Base-by-base conservation (phyloP, 1,140 invertebrate genomes). In the Caenorhabditis elegans region DNA sequence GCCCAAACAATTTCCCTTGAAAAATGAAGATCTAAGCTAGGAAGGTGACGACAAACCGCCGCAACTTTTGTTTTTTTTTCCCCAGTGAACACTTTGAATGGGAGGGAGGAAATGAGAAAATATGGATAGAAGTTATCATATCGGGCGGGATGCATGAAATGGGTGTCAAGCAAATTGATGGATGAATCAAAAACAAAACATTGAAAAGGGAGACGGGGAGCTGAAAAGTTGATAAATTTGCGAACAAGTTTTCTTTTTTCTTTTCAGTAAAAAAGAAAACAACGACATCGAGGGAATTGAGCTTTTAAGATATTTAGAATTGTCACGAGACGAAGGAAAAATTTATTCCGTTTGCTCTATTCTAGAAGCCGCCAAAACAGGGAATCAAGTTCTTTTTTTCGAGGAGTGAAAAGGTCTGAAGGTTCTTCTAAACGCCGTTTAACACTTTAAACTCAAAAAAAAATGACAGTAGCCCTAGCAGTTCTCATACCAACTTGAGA, bases 221-320 rank as follows among this genome's bases (percentile, higher is more conserved):
- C 53, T 60, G 53, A 60, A 60, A 60, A 60, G 53, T 60, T 60
- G 53, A 55, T 55, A 31, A 55, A 55, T 55, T 55, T 19, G n/a
- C 10, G 53, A 34, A 17, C 3, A 60, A 34, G 0, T 13, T 34
- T 24, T 51, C 26, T 51, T 51, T 5, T 10, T n/a, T n/a, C n/a
- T n/a, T n/a, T n/a, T n/a, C n/a, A n/a, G n/a, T n/a, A n/a, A 10
- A 2, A 60, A 31, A 31, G 31, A 60, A 60, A 60, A 60, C 53
- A 60, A 60, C 26, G 53, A 60, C 15, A 60, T 60, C 53, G 28
- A 31, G 53, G 53, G 53, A 60, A 60, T 60, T 31, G 53, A 34
- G 28, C 49, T 53, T 53, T 53, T 8, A 8, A 60, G 5, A 31
- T 31, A 34, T 60, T 60, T 17, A 31, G 53, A 60, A 60, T 60